These are phyloP conservation scores for Chouioia cunea DNA, from an alignment of 2,888 invertebrate species.

Conservation along the genomic window DNA sequence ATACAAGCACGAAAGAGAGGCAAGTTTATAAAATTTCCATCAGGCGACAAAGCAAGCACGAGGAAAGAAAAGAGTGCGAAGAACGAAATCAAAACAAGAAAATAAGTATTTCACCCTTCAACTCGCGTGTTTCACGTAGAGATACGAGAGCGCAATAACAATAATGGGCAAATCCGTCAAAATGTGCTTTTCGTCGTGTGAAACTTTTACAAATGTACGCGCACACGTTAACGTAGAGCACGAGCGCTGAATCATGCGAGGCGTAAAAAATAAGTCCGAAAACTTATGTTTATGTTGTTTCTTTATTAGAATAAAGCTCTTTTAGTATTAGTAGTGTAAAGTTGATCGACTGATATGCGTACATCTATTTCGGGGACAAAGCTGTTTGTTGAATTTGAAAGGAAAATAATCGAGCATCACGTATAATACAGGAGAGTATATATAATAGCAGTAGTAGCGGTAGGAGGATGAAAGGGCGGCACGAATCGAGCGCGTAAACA, in stretches of 20 bases:
- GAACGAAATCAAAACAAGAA: not conserved
- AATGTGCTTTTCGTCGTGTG: conserved; percentile 46
- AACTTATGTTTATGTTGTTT: no score
- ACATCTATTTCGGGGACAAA: no score
- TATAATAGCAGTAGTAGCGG: no score
- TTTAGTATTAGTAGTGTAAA: no score
- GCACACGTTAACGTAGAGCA: conserved; percentile 2
- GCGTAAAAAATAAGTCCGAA: not conserved
- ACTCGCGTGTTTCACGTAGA: not conserved
- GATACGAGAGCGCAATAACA: conserved; percentile 30
- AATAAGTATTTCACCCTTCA: not conserved
- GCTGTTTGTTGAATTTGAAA: no score
- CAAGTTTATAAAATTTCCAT: conserved; percentile 42
- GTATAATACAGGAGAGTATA: no score
- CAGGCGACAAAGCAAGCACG: conserved; percentile 25
- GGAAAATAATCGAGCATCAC: no score
- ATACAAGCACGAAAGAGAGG: not conserved
- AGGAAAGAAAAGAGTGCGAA: not conserved
- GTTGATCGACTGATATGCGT: no score
- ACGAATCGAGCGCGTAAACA: conserved; percentile 4
- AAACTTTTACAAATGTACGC: conserved; percentile 35
- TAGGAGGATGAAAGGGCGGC: not conserved
- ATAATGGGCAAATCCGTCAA: conserved; percentile 42
- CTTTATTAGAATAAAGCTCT: no score
- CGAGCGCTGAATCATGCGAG: not conserved